A percentile compares a stretch with the other conserved stretches of the same genome.
These are phyloP conservation scores for Bombylius discolor DNA, from an alignment of 2,888 invertebrate species.

Conservation along the genomic window DNA sequence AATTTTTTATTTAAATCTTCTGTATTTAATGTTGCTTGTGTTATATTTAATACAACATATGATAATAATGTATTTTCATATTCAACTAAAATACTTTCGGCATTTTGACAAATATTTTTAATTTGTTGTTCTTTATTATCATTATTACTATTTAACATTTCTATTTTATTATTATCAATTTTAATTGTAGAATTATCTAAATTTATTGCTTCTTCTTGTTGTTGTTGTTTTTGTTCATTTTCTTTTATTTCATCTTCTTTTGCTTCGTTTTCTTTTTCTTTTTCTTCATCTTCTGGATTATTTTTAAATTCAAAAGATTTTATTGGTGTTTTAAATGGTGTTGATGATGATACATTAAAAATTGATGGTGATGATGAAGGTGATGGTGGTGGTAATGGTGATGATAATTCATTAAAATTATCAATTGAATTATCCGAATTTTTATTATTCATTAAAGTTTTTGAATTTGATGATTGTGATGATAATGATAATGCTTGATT, in stretches of 20 bases:
- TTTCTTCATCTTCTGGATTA: no score
- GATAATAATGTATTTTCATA: constrained; percentile 22
- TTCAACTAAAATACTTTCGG: not conserved
- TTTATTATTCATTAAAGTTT: not conserved
- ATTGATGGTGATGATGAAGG: no score
- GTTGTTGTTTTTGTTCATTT: not conserved
- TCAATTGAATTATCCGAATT: no score
- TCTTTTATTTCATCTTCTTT: not conserved
- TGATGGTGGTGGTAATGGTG: not conserved
- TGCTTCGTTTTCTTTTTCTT: not conserved
- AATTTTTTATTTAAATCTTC: constrained; percentile 19
- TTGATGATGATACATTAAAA: constrained; percentile 13
- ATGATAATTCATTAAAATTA: not conserved
- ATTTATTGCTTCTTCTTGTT: not conserved
- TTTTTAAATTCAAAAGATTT: not conserved
- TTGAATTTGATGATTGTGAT: constrained; percentile 2
- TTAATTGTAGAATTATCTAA: no score
- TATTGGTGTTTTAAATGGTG: constrained; percentile 19
- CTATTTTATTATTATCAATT: no score
- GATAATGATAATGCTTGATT: constrained; percentile 17
- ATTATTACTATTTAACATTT: no score
- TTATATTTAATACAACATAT: constrained; percentile 25
- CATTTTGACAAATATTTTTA: not conserved
- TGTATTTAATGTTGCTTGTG: constrained; percentile 21
- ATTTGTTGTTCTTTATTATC: no score